Evolutionary conservation across 1,140 invertebrate genomes (phyloP).

Genomic region (Caerostris extrusa): DNA sequence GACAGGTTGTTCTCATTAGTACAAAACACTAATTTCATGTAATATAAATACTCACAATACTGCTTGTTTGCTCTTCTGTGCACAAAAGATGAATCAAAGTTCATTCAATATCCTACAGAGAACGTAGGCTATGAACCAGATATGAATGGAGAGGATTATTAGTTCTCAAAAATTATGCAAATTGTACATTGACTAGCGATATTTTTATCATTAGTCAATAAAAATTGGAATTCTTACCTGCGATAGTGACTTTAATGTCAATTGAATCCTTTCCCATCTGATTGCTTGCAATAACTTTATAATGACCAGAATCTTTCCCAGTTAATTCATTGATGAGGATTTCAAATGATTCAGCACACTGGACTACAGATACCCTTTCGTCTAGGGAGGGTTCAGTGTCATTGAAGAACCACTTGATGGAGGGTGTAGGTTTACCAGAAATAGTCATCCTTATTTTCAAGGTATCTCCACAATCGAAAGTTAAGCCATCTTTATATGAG

Average conservation of each 20-base stretch:
- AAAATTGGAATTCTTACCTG: not conserved
- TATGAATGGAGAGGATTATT: too few species aligned
- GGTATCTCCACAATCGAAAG: conserved; percentile 48
- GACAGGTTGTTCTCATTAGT: too few species aligned
- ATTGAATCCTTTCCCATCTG: conserved; percentile 41
- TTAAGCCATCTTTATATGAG: conserved; percentile 58
- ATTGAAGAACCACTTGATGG: conserved; percentile 41
- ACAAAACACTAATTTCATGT: too few species aligned
- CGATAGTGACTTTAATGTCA: not conserved
- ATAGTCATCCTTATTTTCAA: not conserved
- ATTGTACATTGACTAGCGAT: not conserved
- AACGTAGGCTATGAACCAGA: too few species aligned
- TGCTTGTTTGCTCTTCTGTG: too few species aligned
- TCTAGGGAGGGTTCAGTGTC: not conserved
- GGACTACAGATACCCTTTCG: not conserved
- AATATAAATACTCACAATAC: too few species aligned
- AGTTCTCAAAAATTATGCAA: not conserved
- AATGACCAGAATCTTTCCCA: conserved; percentile 37
- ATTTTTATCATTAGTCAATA: not conserved
- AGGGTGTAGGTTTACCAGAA: conserved; percentile 25
- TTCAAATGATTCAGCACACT: not conserved
- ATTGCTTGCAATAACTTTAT: conserved; percentile 41
- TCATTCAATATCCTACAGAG: too few species aligned
- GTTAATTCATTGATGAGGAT: conserved; percentile 7
- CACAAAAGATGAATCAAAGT: too few species aligned